phyloP scores from a whole-genome alignment of 1,140 invertebrate genomes.

The Anoplophora glabripennis region DNA sequence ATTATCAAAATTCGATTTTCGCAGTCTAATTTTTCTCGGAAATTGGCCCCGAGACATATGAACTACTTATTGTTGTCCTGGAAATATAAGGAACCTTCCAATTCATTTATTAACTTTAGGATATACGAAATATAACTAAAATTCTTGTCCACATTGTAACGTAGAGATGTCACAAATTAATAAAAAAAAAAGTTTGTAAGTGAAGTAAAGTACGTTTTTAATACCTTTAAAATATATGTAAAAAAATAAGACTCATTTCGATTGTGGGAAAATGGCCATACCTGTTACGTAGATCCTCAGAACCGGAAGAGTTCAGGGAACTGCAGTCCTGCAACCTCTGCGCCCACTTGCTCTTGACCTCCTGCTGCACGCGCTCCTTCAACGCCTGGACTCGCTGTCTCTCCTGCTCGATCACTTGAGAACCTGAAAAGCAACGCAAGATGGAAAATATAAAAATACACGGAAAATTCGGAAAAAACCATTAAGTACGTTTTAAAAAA shows the following conservation, averaged over 20 bases:
- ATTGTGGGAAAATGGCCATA: constrained; percentile 24
- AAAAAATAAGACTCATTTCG: neutral
- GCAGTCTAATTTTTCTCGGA: no score
- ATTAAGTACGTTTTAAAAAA: constrained; percentile 1
- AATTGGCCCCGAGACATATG: no score
- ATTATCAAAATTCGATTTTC: no score
- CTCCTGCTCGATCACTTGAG: constrained; percentile 88
- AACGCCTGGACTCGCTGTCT: constrained; percentile 80
- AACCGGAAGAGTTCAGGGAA: constrained; percentile 67
- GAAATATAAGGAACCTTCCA: no score
- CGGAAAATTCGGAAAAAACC: neutral
- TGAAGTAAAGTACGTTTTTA: no score
- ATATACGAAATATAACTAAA: no score
- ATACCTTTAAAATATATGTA: neutral
- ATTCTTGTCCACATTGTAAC: no score
- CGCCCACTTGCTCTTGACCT: constrained; percentile 83
- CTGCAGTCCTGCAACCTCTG: constrained; percentile 67
- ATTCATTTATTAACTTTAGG: no score
- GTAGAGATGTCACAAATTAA: no score
- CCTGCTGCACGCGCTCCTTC: constrained; percentile 81
- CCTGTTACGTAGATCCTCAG: constrained; percentile 50
- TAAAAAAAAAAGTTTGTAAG: no score
- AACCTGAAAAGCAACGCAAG: constrained; percentile 55
- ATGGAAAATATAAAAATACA: neutral
- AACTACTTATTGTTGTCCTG: no score